Base-by-base conservation (phyloP, 2,888 invertebrate species). In the Meloe dianella region DNA sequence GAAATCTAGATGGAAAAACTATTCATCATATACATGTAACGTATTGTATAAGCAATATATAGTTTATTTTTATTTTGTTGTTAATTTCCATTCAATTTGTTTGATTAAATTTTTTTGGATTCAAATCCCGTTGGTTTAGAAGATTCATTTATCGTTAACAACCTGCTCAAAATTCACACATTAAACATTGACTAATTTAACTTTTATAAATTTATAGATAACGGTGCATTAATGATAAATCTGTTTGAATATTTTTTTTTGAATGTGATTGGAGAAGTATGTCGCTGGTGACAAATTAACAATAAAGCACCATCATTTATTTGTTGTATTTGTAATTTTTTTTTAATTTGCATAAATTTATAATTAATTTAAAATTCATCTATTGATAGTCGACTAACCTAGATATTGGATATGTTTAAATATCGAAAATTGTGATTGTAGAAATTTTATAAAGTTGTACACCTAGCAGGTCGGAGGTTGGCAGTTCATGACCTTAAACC, bases 401-500 rank as follows among this genome's bases (percentile, higher is more conserved):
- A 54, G n/a, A 54, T 54, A 54, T 54, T 54, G 24, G 3, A 3
- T 20, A 20, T 47, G 20, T 41, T 54, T 54, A 14, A 22, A 54
- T 54, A 54, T 12, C 54, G 27, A 54, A 54, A 67, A 63, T 64
- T 74, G 74, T 74, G 75, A 77, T 77, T 75, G 76, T 73, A 65
- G 69, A 69, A 72, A 74, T 75, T 76, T 78, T 77, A 77, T 78
- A 74, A 54, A 76, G 75, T 74, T 76, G 74, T 68, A 74, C 66
- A 22, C 6, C 24, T 73, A 69, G 71, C 70, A 73, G 76, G 78
- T 77, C 76, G 74, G 71, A 76, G 76, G 77, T 76, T 76, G 74
- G 68, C 73, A 74, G 78, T 79, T 78, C 76, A 77, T 75, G 78
- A 79, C 77, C 78, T 75, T 74, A 76, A 67, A 65, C 70, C 70